Evolutionary conservation across 2,113 vertebrate genomes (phyloP).

Genomic region (Mobula hypostoma): DNA sequence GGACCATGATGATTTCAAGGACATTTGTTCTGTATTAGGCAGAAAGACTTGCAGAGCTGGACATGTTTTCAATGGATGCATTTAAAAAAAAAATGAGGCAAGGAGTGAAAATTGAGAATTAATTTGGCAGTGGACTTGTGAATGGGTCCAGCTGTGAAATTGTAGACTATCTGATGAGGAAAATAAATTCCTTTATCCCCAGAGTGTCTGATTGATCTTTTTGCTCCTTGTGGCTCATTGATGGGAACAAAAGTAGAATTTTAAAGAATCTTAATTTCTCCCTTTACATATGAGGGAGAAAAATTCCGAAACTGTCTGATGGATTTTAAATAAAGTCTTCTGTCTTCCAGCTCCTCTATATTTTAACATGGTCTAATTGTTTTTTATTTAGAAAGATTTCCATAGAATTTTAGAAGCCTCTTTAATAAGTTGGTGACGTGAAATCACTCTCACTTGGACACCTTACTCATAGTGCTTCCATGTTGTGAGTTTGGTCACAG

Average conservation of each 20-base stretch:
- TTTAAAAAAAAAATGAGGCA: background rate
- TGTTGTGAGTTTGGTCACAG: background rate
- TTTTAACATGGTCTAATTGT: background rate
- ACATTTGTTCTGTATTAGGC: background rate
- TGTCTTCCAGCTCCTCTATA: background rate
- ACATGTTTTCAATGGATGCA: background rate
- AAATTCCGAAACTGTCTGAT: background rate
- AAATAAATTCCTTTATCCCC: background rate
- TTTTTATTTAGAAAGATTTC: background rate
- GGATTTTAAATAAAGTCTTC: background rate
- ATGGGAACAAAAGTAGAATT: background rate
- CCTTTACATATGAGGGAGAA: background rate
- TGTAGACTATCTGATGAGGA: background rate
- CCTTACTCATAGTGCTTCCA: background rate
- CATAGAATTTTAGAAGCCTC: background rate
- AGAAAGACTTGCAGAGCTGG: background rate
- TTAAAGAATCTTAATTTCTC: background rate
- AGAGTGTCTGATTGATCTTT: background rate
- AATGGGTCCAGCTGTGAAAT: conserved; percentile 3
- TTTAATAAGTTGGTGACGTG: background rate
- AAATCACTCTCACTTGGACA: background rate
- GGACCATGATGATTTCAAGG: background rate
- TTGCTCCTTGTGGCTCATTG: background rate
- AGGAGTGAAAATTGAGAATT: background rate
- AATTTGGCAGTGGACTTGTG: background rate